These are phyloP conservation scores for Tipula unca DNA, from an alignment of 2,888 invertebrate species.

Conservation along the genomic window DNA sequence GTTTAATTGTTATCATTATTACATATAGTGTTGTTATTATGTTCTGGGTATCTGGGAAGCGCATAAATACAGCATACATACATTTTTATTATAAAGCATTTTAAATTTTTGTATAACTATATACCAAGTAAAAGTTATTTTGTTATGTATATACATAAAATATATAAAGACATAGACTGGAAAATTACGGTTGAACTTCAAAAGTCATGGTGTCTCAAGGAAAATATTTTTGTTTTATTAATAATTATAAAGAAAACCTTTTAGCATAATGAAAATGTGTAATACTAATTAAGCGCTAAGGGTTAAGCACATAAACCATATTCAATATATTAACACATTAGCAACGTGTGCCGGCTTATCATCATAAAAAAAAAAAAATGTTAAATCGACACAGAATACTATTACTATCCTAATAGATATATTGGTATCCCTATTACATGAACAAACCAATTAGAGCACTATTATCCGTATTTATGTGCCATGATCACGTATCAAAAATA, in stretches of 20 bases:
- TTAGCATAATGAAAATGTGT: background rate
- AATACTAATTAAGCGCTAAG: background rate
- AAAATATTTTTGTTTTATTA: too few relatives aligned
- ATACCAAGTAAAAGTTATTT: background rate
- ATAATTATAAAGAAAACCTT: too few relatives aligned
- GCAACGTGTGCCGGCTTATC: background rate
- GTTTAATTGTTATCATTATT: background rate
- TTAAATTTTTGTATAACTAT: background rate
- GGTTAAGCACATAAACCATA: background rate
- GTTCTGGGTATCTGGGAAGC: background rate
- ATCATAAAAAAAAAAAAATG: background rate
- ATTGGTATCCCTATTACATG: background rate
- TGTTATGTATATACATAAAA: background rate
- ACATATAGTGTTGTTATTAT: background rate
- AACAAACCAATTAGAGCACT: background rate
- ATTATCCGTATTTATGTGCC: background rate
- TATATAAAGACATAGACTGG: background rate
- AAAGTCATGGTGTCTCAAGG: background rate
- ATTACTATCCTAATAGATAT: background rate
- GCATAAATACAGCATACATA: background rate
- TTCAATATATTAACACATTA: background rate
- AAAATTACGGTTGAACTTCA: background rate
- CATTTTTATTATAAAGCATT: background rate
- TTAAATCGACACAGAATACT: background rate
- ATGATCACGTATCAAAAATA: background rate